phyloP scores from a whole-genome alignment of 1,140 invertebrate genomes.

The Drosophila kepulauana region DNA sequence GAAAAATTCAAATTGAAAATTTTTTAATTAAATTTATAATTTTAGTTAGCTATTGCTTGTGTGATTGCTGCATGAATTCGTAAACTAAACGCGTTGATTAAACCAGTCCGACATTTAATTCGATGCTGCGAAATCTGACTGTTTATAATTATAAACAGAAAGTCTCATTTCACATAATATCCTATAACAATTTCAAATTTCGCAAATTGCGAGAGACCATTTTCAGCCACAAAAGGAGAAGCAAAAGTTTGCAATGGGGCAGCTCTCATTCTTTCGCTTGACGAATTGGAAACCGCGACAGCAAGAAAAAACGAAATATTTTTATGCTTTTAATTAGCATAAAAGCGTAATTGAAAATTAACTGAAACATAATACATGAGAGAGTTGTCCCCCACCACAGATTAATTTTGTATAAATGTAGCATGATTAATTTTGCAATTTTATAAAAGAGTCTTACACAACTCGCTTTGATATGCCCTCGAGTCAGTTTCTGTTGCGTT shows the following conservation, averaged over 20 bases:
- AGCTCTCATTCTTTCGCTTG: background rate
- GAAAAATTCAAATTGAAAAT: no score
- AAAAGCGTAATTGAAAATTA: constrained; percentile 82
- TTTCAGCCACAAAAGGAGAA: constrained; percentile 13
- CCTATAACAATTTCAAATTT: constrained; percentile 7
- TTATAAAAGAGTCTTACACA: constrained; percentile 20
- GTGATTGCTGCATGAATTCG: no score
- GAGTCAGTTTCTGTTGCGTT: constrained; percentile 5
- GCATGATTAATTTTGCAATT: constrained; percentile 33
- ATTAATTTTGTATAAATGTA: constrained; percentile 9
- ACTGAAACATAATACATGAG: constrained; percentile 67
- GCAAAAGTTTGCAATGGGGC: constrained; percentile 27
- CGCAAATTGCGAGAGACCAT: constrained; percentile 10
- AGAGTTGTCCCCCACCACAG: background rate
- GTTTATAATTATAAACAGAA: constrained; percentile 14
- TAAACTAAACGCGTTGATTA: constrained; percentile 11
- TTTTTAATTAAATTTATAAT: no score
- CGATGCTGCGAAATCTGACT: background rate
- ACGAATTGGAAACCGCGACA: constrained; percentile 33
- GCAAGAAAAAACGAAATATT: constrained; percentile 56
- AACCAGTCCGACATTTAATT: constrained; percentile 3
- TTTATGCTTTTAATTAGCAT: constrained; percentile 79
- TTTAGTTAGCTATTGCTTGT: no score
- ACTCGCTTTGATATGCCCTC: constrained; percentile 24
- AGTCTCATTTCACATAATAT: constrained; percentile 14